A percentile compares a stretch with the other conserved stretches of the same genome.
phyloP scores from a whole-genome alignment of 1,140 invertebrate genomes.

The Brachionus plicatilis region DNA sequence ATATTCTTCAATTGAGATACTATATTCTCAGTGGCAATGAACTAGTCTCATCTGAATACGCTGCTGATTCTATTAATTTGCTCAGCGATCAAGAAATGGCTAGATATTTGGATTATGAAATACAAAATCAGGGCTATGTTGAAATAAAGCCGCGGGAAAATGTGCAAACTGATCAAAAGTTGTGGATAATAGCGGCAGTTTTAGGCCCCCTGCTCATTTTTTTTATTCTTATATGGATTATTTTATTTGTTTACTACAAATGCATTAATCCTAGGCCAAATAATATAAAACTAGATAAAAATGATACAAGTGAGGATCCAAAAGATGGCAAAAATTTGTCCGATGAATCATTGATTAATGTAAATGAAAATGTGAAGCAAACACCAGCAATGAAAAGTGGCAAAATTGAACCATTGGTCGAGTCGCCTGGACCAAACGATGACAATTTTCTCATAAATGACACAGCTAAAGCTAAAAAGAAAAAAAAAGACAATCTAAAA shows the following conservation, averaged over 20 bases:
- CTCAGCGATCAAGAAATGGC: constrained; percentile 36
- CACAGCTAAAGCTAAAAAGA: not conserved
- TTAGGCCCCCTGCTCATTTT: not conserved
- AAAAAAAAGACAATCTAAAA: not conserved
- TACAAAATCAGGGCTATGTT: constrained; percentile 22
- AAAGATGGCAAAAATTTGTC: not conserved
- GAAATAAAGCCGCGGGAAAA: constrained; percentile 11
- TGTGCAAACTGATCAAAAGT: not conserved
- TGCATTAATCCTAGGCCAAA: constrained; percentile 22
- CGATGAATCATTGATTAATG: not conserved
- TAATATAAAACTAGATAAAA: not conserved
- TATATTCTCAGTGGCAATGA: not conserved
- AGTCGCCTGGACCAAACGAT: not conserved
- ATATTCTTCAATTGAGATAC: constrained; percentile 1
- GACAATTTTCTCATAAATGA: not conserved
- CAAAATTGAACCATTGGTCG: not conserved
- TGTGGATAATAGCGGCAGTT: constrained; percentile 33
- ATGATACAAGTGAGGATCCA: not conserved
- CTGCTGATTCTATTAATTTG: constrained; percentile 25
- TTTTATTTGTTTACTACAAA: constrained; percentile 30
- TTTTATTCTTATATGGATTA: constrained; percentile 9
- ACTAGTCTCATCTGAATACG: constrained; percentile 28
- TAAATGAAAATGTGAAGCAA: not conserved
- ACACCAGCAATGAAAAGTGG: not conserved
- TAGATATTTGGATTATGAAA: constrained; percentile 17